Conservation (phyloP, 1,140 invertebrate species). For the Eumaeus atala region DNA sequence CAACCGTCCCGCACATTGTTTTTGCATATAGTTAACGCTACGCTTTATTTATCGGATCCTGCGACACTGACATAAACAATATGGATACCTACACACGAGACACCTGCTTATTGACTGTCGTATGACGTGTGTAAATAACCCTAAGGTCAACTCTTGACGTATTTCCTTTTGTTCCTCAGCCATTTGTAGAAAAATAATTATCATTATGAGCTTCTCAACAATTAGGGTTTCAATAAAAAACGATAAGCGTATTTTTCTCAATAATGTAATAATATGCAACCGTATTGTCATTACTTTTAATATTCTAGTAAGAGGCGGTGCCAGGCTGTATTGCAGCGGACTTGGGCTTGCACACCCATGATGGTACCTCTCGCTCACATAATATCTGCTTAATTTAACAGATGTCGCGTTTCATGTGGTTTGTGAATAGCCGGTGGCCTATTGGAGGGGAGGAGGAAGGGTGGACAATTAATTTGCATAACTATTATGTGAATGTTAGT, state of each 20-base stretch:
- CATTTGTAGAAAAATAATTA: slow-evolving; percentile 2
- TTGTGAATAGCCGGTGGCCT: no score
- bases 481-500: no score
- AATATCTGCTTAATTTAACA: no score
- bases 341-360: no score
- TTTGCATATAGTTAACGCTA: not conserved
- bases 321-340: no score
- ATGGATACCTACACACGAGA: not conserved
- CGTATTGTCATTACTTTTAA: not conserved
- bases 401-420: no score
- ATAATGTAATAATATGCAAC: slow-evolving; percentile 6
- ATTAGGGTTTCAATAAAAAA: not conserved
- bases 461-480: no score
- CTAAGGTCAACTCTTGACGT: slow-evolving; percentile 4
- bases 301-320: no score
- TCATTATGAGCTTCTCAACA: not conserved
- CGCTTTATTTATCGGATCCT: not conserved
- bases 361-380: no score
- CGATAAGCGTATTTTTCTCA: slow-evolving; percentile 5
- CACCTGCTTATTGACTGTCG: not conserved
- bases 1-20: not conserved
- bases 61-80: not conserved
- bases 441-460: no score
- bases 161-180: not conserved
- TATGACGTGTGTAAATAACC: slow-evolving; percentile 8